phyloP scores from a whole-genome alignment of 2,888 invertebrate genomes.

The Drosophila cognata region DNA sequence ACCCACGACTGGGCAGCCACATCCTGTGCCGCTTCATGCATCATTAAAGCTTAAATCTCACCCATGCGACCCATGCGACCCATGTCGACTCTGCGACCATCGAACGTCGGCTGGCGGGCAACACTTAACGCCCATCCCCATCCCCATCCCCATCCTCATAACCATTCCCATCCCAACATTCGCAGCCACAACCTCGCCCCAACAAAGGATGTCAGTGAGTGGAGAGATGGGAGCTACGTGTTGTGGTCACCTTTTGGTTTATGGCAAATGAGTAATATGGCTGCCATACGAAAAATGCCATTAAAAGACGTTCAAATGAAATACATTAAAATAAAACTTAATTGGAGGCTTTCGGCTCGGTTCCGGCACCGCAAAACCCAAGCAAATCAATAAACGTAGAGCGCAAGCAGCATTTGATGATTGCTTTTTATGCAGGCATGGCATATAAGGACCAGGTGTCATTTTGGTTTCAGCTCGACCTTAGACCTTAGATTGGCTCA shows the following conservation, averaged over 20 bases:
- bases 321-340: conserved; percentile 80
- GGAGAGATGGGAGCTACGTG: conserved; percentile 57
- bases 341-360: conserved; percentile 70
- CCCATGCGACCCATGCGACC: conserved; percentile 78
- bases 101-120: conserved; percentile 52
- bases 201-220: conserved; percentile 42
- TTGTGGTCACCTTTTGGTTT: conserved; percentile 79
- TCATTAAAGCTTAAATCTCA: conserved; percentile 81
- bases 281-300: conserved; percentile 71
- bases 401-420: conserved; percentile 44
- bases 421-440: conserved; percentile 23
- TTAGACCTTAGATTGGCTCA: conserved; percentile 70
- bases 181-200: conserved; percentile 22
- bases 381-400: conserved; percentile 72
- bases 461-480: conserved; percentile 51
- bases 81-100: conserved; percentile 61
- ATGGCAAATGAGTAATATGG: conserved; percentile 78
- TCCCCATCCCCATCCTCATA: conserved; percentile 33
- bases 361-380: conserved; percentile 54
- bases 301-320: conserved; percentile 79
- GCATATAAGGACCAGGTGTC: conserved; percentile 60
- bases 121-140: conserved; percentile 67
- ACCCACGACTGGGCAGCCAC: conserved; percentile 80
- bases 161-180: conserved; percentile 12
- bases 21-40: conserved; percentile 81